Conservation (phyloP, 2,797 vertebrate genomes). For the Orientallactaga sibirica region DNA sequence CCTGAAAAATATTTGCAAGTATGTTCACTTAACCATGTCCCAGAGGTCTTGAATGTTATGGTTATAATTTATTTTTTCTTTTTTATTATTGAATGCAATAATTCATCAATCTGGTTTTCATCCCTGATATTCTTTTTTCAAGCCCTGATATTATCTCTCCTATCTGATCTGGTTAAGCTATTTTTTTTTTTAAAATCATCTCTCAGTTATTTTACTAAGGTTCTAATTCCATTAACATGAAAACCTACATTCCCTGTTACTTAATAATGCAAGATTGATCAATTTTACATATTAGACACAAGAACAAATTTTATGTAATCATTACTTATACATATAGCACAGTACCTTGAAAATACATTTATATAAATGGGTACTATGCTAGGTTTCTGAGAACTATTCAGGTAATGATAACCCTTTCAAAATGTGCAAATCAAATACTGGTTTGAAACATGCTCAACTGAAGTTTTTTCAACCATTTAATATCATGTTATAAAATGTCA, state of each 20-base stretch:
- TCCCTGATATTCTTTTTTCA: no score
- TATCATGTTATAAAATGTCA: background rate
- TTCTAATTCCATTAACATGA: slow-evolving; percentile 45
- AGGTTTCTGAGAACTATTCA: slow-evolving; percentile 10
- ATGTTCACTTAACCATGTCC: background rate
- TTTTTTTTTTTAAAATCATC: background rate
- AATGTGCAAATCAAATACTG: slow-evolving; percentile 35
- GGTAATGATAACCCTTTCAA: background rate
- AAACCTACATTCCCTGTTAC: background rate
- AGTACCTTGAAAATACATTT: slow-evolving; percentile 35
- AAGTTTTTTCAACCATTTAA: slow-evolving; percentile 1
- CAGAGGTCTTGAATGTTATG: background rate
- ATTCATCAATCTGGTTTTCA: background rate
- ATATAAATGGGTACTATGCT: background rate
- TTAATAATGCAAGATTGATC: slow-evolving; percentile 49
- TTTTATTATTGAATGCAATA: background rate
- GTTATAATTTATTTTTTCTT: background rate
- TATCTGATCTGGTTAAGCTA: background rate
- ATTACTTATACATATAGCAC: background rate
- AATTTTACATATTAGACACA: slow-evolving; percentile 21
- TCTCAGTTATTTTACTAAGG: background rate
- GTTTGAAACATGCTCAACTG: background rate
- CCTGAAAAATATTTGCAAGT: background rate
- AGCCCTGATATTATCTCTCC: background rate
- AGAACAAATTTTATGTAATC: slow-evolving; percentile 46